Conservation (phyloP, 1,140 invertebrate genomes). For the Apis cerana region DNA sequence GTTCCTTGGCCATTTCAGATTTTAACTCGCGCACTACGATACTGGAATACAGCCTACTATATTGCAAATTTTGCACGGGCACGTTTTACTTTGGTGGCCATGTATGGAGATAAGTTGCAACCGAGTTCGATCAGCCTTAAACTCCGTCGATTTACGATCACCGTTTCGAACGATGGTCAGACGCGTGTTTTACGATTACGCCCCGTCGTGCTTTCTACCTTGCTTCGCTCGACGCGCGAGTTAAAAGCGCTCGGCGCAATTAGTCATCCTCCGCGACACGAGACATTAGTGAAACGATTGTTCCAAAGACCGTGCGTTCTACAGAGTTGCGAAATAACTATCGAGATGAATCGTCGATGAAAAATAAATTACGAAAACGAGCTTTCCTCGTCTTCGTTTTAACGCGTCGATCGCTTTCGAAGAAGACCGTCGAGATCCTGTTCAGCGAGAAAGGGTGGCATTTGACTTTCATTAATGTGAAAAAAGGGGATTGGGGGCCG, state of each 20-base stretch:
- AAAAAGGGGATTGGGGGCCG: background rate
- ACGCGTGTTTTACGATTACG: constrained; percentile 44
- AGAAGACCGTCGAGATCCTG: background rate
- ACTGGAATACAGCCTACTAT: background rate
- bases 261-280: constrained; percentile 17
- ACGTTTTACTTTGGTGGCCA: background rate
- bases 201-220: background rate
- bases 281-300: background rate
- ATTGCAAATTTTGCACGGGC: background rate
- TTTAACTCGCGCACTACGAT: background rate
- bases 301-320: background rate
- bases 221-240: constrained; percentile 24
- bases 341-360: no score
- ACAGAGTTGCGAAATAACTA: no score
- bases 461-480: constrained; percentile 59
- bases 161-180: constrained; percentile 22
- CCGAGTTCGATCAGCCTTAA: background rate
- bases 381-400: background rate
- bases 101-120: background rate
- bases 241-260: constrained; percentile 34
- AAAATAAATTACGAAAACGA: no score
- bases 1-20: background rate
- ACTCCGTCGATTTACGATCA: constrained; percentile 40
- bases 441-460: constrained; percentile 2
- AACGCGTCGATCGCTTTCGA: background rate